Percentiles rank a stretch among this genome's conserved stretches.
Conservation (phyloP, 2,888 invertebrate species). For the Scaptodrosophila latifasciaeformis region DNA sequence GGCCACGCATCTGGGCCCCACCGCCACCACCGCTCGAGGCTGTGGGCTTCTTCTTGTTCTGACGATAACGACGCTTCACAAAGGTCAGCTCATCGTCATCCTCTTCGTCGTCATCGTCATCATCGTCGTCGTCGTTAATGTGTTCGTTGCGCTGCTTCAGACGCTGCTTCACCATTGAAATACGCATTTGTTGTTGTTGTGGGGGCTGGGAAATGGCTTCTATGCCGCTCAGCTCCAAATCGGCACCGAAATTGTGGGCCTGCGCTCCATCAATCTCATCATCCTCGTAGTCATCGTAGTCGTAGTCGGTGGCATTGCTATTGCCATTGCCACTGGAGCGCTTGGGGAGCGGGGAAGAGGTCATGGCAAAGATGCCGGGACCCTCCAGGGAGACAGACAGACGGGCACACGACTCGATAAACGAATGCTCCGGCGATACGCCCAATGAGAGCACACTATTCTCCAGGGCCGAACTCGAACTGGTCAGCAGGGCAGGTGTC, state of each 20-base stretch:
- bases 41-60: conserved; percentile 64
- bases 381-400: conserved; percentile 92
- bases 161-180: conserved; percentile 27
- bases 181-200: conserved; percentile 29
- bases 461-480: conserved; percentile 79
- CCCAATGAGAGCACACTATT: conserved; percentile 81
- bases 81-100: conserved; percentile 65
- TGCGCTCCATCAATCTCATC: conserved; percentile 52
- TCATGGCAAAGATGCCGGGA: conserved; percentile 82
- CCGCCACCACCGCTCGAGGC: conserved; percentile 16
- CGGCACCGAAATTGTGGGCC: conserved; percentile 54
- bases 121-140: conserved; percentile 21
- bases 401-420: conserved; percentile 89
- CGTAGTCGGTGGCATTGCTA: conserved; percentile 46
- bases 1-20: conserved; percentile 39
- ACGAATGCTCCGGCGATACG: conserved; percentile 90
- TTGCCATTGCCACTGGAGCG: conserved; percentile 54
- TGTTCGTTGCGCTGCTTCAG: conserved; percentile 43
- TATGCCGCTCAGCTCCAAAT: conserved; percentile 61
- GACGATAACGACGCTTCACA: conserved; percentile 71
- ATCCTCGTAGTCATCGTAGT: conserved; percentile 54
- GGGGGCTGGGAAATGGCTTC: background rate
- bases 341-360: conserved; percentile 79
- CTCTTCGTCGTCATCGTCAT: conserved; percentile 56
- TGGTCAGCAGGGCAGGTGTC: conserved; percentile 87